A percentile compares a stretch with the other conserved stretches of the same genome.
phyloP scores from a whole-genome alignment of 2,797 vertebrate species.

The Esox lucius region DNA sequence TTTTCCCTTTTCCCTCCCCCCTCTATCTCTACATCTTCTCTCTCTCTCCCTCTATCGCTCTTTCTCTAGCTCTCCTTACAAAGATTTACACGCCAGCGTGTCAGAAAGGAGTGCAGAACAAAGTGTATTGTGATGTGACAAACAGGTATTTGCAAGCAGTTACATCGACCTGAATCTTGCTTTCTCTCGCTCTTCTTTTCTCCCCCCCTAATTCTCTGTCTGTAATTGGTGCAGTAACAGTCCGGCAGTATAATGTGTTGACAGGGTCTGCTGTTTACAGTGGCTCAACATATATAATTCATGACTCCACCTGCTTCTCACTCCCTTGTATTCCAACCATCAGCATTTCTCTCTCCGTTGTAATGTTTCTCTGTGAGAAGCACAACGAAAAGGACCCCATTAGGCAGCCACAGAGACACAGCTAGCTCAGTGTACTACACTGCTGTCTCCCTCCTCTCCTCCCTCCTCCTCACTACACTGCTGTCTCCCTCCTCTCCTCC shows the following conservation, averaged over 20 bases:
- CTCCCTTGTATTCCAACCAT: constrained; percentile 70
- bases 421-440: not conserved
- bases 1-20: constrained; percentile 22
- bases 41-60: not conserved
- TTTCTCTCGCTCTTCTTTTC: not conserved
- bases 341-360: constrained; percentile 69
- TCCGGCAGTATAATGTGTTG: constrained; percentile 69
- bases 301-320: constrained; percentile 61
- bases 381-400: constrained; percentile 49
- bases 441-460: constrained; percentile 13
- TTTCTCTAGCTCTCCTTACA: not conserved
- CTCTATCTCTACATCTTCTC: too few species aligned
- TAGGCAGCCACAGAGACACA: constrained; percentile 33
- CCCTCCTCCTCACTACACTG: not conserved
- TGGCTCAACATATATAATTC: constrained; percentile 76
- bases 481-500: not conserved
- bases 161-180: not conserved
- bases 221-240: constrained; percentile 57
- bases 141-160: not conserved
- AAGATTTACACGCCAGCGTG: too few species aligned
- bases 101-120: not conserved
- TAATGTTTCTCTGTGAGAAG: constrained; percentile 59
- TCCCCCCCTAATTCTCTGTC: constrained; percentile 38
- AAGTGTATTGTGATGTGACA: not conserved
- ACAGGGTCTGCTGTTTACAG: constrained; percentile 73